phyloP scores from a whole-genome alignment of 1,140 invertebrate genomes.

The Laupala kohalensis region DNA sequence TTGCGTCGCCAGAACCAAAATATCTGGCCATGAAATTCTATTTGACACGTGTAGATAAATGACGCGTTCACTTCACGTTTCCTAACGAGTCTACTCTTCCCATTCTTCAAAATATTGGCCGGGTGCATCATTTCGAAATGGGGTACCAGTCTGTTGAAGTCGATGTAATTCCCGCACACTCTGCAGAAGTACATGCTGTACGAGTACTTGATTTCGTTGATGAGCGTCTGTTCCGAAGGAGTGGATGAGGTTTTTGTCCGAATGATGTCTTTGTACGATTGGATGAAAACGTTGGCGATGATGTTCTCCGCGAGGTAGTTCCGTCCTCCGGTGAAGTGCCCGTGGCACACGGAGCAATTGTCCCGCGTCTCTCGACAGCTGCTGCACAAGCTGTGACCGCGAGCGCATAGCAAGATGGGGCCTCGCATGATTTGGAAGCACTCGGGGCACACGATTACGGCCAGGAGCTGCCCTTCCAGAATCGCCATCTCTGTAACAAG shows the following conservation, averaged over 20 bases:
- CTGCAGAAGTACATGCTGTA: neutral
- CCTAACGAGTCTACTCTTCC: neutral
- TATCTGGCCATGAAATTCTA: neutral
- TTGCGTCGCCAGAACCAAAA: neutral
- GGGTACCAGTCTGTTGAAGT: neutral
- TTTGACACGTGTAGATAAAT: neutral
- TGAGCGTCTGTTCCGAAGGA: neutral
- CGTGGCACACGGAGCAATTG: neutral
- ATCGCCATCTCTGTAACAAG: neutral
- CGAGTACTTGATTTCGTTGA: neutral
- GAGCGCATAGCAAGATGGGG: neutral
- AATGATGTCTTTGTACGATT: neutral
- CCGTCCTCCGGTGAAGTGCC: neutral
- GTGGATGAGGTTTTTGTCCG: neutral
- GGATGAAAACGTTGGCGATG: neutral
- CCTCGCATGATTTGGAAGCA: neutral
- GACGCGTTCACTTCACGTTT: neutral
- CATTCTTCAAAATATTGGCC: neutral
- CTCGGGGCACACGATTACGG: neutral
- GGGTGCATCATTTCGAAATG: neutral
- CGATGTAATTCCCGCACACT: neutral
- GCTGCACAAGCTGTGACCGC: neutral
- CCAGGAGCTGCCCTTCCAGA: neutral
- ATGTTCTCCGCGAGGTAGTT: neutral
- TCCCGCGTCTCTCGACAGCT: neutral